A percentile compares a stretch with the other conserved stretches of the same genome.
These are phyloP conservation scores for Xiphophorus hellerii DNA, from an alignment of 2,113 vertebrate species.

Conservation along the genomic window DNA sequence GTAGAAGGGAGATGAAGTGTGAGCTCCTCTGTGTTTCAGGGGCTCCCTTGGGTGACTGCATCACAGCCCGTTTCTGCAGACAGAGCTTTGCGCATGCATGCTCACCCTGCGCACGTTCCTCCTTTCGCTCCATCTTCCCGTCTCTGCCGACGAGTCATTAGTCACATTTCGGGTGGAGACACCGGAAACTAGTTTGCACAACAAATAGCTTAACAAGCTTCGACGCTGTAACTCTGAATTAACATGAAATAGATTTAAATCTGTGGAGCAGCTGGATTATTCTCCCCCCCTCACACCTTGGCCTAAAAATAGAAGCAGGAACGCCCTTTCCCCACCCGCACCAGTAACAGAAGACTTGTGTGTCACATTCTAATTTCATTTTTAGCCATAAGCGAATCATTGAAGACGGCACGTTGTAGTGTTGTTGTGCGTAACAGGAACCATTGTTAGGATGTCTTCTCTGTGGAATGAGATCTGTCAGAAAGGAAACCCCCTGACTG, in stretches of 20 bases:
- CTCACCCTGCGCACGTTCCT: constrained; percentile 20
- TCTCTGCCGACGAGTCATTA: constrained; percentile 33
- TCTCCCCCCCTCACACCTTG: constrained; percentile 54
- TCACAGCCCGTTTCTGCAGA: constrained; percentile 66
- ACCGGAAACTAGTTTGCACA: constrained; percentile 27
- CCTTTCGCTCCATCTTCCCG: constrained; percentile 17
- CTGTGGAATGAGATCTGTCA: constrained; percentile 41
- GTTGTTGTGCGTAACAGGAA: not conserved
- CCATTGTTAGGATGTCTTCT: constrained; percentile 13
- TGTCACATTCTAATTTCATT: not conserved
- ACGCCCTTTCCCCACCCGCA: constrained; percentile 23
- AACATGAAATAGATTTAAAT: constrained; percentile 12
- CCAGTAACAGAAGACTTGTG: constrained; percentile 7
- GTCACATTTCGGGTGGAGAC: constrained; percentile 37
- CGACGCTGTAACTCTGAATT: constrained; percentile 9
- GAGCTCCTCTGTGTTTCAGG: constrained; percentile 34
- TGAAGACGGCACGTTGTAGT: not conserved
- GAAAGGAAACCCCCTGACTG: constrained; percentile 56
- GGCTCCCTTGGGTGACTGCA: constrained; percentile 55
- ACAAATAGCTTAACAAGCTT: constrained; percentile 14
- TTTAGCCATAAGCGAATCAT: not conserved
- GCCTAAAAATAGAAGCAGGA: constrained; percentile 58
- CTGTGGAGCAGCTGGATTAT: constrained; percentile 31
- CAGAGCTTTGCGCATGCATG: constrained; percentile 39
- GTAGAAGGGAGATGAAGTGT: constrained; percentile 13